Base-by-base conservation (phyloP, 2,888 invertebrate genomes). In the Rhorus exstirpatorius region DNA sequence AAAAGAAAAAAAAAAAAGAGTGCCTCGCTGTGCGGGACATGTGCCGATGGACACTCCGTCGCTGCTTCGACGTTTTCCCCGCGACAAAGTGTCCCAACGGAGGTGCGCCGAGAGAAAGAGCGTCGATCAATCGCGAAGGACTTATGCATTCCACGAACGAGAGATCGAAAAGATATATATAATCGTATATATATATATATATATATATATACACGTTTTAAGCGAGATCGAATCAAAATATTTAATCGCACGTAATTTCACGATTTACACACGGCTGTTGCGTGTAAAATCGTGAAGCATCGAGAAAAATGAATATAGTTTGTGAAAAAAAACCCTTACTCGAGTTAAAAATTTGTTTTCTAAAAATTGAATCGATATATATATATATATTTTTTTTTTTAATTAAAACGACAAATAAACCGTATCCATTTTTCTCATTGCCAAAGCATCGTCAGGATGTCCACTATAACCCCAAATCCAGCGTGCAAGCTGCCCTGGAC, bases 111-210 rank as follows among this genome's bases (percentile, higher is more conserved):
- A 65, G 75, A 53, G 53, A 82, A 74, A 75, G 63, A 75, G 51
- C 41, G 74, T 63, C 74, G 74, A 72, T 60, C 12, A 49, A 55
- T 41, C 58, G 55, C 79, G 77, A 86, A 83, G 77, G 83, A 85
- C 81, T 79, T 51, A 85, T 81, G 84, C 86, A 86, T 86, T 86
- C 86, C 86, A 85, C 77, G 70, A 72, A 83, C 61, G 67, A 72
- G 41, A 75, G 72, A 83, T 71, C 60, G 55, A 65, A 72, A 65
- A 31, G 63, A 75, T 65, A 61, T 60, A 55, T 58, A 49, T 35
- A 17, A 35, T 35, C 24, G 26, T 55, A 41, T 35, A 19, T 14
- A 38, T n/a, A 35, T 35, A 60, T 19, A 35, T 3, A 58, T 14
- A 58, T 7, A 61, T 0, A 61, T 1, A 41, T 1, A 41, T 17